A percentile compares a stretch with the other conserved stretches of the same genome.
These are phyloP conservation scores for Hippocampus zosterae DNA, from an alignment of 2,113 vertebrate genomes.

Conservation along the genomic window DNA sequence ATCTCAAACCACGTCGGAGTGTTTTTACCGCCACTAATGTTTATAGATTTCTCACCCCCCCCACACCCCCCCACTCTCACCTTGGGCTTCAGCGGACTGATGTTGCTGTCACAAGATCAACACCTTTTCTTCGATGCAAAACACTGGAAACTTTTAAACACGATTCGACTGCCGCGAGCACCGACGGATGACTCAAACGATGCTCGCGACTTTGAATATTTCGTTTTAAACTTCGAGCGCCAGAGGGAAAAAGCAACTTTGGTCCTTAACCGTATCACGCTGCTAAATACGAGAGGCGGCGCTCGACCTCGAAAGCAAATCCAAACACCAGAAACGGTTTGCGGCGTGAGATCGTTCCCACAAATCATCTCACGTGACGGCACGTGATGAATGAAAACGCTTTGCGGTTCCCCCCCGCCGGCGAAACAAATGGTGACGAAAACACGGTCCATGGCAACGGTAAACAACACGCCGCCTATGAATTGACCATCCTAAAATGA, in stretches of 20 bases:
- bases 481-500: conserved; percentile 10
- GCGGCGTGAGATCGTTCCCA: too few relatives aligned
- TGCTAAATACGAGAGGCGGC: not conserved
- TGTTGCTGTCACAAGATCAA: conserved; percentile 27
- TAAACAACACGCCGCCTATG: not conserved
- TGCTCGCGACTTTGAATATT: not conserved
- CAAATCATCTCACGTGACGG: too few relatives aligned
- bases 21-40: conserved; percentile 27
- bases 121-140: conserved; percentile 10
- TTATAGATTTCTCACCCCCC: too few relatives aligned
- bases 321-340: too few relatives aligned
- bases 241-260: conserved; percentile 2
- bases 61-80: not conserved
- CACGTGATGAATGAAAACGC: too few relatives aligned
- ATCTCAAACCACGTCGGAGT: conserved; percentile 8
- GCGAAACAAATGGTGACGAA: not conserved
- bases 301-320: too few relatives aligned
- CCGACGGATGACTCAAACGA: conserved; percentile 7
- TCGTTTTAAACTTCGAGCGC: not conserved
- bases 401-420: too few relatives aligned
- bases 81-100: conserved; percentile 23
- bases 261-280: not conserved
- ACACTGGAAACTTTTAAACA: conserved; percentile 11
- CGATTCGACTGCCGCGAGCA: not conserved
- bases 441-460: not conserved